These are phyloP conservation scores for Dendronephthya gigantea DNA, from an alignment of 64 coral and sea anemone species.

Conservation along the genomic window DNA sequence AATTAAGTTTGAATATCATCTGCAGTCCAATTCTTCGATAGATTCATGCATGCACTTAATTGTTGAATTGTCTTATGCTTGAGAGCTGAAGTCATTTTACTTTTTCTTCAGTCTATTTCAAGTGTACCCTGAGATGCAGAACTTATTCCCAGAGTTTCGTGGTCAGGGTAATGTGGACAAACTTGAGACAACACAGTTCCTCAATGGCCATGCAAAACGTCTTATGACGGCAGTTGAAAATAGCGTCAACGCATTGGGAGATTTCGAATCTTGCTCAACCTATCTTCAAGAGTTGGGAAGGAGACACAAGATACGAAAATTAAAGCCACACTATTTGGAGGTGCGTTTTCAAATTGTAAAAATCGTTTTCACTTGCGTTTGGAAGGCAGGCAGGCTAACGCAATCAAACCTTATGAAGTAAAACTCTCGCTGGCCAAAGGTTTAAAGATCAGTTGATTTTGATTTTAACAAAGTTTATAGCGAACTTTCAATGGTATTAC, in stretches of 20 bases:
- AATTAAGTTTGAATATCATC: too few relatives aligned
- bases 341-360: not conserved
- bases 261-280: not conserved
- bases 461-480: too few relatives aligned
- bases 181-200: not conserved
- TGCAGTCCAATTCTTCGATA: too few relatives aligned
- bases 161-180: not conserved
- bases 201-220: slow-evolving; percentile 26
- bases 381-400: not conserved
- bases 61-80: too few relatives aligned
- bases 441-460: too few relatives aligned
- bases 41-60: too few relatives aligned
- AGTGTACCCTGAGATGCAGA: slow-evolving; percentile 22
- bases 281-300: slow-evolving; percentile 41
- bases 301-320: slow-evolving; percentile 19
- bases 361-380: not conserved
- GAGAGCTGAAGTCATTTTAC: too few relatives aligned
- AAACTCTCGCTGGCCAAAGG: too few relatives aligned
- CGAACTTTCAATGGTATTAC: too few relatives aligned
- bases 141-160: slow-evolving; percentile 39
- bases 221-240: slow-evolving; percentile 43
- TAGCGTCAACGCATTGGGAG: not conserved
- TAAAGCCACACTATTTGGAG: slow-evolving; percentile 29
- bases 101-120: slow-evolving; percentile 39
- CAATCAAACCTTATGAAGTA: too few relatives aligned